Evolutionary conservation across 2,113 vertebrate species (phyloP).

Genomic region (Poicephalus meyeri): DNA sequence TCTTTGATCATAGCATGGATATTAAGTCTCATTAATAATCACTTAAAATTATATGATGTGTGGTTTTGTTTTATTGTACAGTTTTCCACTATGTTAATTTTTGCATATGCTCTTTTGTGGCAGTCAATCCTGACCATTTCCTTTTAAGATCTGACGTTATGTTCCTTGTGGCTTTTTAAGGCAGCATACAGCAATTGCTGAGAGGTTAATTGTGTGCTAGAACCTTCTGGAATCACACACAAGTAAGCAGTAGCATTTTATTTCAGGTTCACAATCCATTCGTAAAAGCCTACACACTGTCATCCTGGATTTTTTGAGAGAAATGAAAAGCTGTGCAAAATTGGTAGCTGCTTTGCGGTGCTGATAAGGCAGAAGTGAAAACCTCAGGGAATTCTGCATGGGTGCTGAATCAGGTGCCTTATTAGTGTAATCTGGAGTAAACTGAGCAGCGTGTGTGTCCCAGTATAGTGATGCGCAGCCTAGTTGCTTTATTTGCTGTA

Average conservation of each 20-base stretch:
- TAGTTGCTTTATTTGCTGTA: not conserved
- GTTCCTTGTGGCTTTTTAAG: not conserved
- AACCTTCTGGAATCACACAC: not conserved
- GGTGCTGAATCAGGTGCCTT: not conserved
- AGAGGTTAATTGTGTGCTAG: not conserved
- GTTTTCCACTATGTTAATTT: not conserved
- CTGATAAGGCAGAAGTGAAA: not conserved
- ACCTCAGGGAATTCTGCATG: not conserved
- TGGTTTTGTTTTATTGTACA: not conserved
- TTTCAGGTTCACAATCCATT: not conserved
- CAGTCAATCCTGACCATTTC: not conserved
- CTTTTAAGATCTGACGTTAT: not conserved
- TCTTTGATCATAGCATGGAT: not conserved
- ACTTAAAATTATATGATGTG: accelerated
- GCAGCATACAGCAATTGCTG: not conserved
- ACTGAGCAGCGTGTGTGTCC: not conserved
- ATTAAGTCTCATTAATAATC: not conserved
- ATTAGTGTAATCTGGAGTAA: not conserved
- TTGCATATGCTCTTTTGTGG: not conserved
- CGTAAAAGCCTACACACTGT: not conserved
- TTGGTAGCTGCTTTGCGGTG: not conserved
- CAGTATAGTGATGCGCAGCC: too few relatives aligned
- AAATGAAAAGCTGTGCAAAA: not conserved
- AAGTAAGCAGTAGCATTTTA: not conserved
- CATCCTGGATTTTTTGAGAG: not conserved